Conservation (phyloP, 1,140 invertebrate genomes). For the Mizuhopecten yessoensis region DNA sequence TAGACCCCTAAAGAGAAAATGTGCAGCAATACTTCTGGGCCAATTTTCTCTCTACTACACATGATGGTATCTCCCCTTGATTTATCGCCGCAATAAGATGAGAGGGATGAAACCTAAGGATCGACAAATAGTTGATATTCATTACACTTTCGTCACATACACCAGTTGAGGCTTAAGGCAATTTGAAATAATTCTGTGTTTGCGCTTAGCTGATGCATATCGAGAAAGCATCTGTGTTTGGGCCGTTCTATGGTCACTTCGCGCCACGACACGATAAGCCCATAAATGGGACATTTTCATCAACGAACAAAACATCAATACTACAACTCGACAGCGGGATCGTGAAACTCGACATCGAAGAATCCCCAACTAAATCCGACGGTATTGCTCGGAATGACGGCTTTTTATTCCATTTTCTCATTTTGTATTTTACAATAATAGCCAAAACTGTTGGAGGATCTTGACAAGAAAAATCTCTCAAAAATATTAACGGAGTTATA, state of each 20-base stretch:
- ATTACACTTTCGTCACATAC: slow-evolving; percentile 58
- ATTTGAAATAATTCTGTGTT: slow-evolving; percentile 42
- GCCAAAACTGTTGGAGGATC: not conserved
- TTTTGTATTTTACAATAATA: not conserved
- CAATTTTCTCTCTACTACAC: slow-evolving; percentile 43
- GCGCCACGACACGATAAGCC: not conserved
- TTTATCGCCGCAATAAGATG: slow-evolving; percentile 49
- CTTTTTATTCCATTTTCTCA: not conserved
- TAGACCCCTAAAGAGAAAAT: slow-evolving; percentile 3
- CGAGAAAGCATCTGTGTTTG: slow-evolving; percentile 12
- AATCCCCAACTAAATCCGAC: not conserved
- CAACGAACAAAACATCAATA: not conserved
- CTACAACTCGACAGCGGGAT: not conserved
- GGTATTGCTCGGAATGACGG: not conserved
- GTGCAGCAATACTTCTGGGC: not conserved
- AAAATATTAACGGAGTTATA: not conserved
- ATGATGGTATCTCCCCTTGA: slow-evolving; percentile 52
- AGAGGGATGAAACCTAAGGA: slow-evolving; percentile 44
- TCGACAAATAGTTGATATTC: slow-evolving; percentile 58
- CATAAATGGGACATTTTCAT: slow-evolving; percentile 11
- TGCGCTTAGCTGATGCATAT: slow-evolving; percentile 1
- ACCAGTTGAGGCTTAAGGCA: slow-evolving; percentile 41
- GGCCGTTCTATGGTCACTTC: not conserved
- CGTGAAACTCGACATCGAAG: slow-evolving; percentile 31
- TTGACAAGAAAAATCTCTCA: too few species aligned